Evolutionary conservation across 2,113 vertebrate genomes (phyloP), one percentile per base, ranked within the genome.

Genomic region (Cryptoleucopteryx plumbea): DNA sequence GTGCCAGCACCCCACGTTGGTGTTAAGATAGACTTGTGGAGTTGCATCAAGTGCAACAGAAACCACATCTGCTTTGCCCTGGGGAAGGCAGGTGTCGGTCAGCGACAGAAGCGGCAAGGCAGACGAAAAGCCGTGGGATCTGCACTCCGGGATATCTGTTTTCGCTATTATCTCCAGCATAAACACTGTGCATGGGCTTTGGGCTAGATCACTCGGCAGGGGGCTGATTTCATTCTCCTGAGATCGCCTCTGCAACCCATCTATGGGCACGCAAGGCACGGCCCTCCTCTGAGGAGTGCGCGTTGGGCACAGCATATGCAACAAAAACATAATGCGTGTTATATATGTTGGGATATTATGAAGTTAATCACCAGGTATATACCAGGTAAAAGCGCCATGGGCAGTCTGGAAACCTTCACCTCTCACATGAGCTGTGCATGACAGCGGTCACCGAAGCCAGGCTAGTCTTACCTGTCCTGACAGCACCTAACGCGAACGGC

Each of bases 401-500:
- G 38, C 38, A 93, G 61, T 52, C 48, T 87, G 58, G n/a, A 85
- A 88, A 80, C 32, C 26, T 92, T 86, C 6, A 66, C 25, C 43
- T 73, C 18, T 14, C 62, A 22, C 40, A 72, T 11, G 25, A 15
- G 16, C 52, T 72, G 34, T 18, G 47, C 47, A 20, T 15, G 40
- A 42, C 48, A 72, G 66, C 34, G 58, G 62, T 48, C 48, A 34
- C 22, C 42, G 36, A 94, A 42, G 23, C 12, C 58, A 82, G 52
- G 48, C 11, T 73, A 47, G 11, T 58, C 56, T 25, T 52, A 38
- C 21, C 9, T 1, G 2, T 53, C 65, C 86, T 85, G 61, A 77
- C 19, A 89, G 62, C 42, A 86, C 10, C 58, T 42, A 70, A 71
- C 23, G 59, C 0, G 0, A 90, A 68, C 0, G 2, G 29, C 19